These are phyloP conservation scores for Bothrops jararaca DNA, from an alignment of 2,113 vertebrate genomes.

Conservation along the genomic window DNA sequence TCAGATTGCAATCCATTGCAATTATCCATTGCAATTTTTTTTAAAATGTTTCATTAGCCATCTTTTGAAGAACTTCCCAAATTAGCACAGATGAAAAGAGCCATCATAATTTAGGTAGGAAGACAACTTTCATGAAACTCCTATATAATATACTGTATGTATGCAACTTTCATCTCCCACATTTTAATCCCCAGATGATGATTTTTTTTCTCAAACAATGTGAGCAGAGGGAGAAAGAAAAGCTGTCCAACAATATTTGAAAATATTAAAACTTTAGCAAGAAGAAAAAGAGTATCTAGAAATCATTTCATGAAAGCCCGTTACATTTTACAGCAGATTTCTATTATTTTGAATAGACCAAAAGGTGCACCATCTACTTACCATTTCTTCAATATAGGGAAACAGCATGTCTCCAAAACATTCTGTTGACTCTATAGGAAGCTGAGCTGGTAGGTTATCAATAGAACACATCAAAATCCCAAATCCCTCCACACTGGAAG, in stretches of 20 bases:
- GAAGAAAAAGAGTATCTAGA: neutral
- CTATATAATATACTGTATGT: neutral
- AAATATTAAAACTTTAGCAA: neutral
- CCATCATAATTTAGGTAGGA: neutral
- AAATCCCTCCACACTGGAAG: slow-evolving; percentile 87
- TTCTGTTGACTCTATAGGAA: slow-evolving; percentile 94
- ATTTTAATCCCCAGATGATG: neutral
- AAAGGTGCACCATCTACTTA: slow-evolving; percentile 68
- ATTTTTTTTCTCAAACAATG: neutral
- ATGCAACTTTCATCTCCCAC: no score
- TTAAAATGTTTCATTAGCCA: neutral
- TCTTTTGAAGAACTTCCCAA: neutral
- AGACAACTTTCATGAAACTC: neutral
- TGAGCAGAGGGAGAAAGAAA: neutral
- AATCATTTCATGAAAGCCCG: slow-evolving; percentile 12
- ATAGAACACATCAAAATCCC: slow-evolving; percentile 99
- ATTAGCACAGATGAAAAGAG: neutral
- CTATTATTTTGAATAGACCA: slow-evolving; percentile 54
- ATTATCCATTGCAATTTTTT: neutral
- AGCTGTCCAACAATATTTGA: neutral
- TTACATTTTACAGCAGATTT: slow-evolving; percentile 71
- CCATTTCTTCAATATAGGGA: slow-evolving; percentile 97
- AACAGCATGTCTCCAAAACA: slow-evolving; percentile 95
- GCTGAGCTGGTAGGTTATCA: slow-evolving; percentile 95
- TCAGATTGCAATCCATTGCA: neutral